Evolutionary conservation across 2,113 vertebrate species (phyloP), one percentile per base, ranked within the genome.

Genomic region (Nematolebias whitei): DNA sequence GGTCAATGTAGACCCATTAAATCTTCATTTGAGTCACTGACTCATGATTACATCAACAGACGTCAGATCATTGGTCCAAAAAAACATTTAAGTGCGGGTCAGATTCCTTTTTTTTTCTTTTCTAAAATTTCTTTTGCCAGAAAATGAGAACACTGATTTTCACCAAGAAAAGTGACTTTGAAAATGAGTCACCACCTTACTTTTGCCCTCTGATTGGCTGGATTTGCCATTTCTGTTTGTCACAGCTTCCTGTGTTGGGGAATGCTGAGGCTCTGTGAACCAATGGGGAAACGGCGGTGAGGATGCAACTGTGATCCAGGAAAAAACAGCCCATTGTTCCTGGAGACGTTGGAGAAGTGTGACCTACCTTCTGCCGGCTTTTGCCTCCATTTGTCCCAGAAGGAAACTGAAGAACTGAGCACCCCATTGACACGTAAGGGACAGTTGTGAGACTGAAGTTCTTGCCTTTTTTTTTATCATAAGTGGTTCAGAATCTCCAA

Each of bases 251-350:
- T 89, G 90, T 87, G 81, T 80, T 59, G 19, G 60, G 82, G 83
- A 82, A 88, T 79, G 76, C 69, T 69, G 70, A 63, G 61, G 67
- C n/a, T 38, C 20, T 43, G 59, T 1, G 45, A 61, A 74, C 87
- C 90, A 91, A 90, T 92, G 66, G 77, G 73, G 71, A 71, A 62
- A 51, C 68, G 60, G 68, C 5, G 23, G 19, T 70, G 72, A 87
- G 88, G 90, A 91, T 89, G 89, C 88, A 89, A 86, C 83, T 73
- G 88, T 91, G 87, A 90, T 89, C 85, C 88, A 90, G 90, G 91
- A 90, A 92, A 91, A 90, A 91, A 88, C 74, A 91, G 54, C 48
- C 86, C 85, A 91, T 92, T 92, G 90, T 92, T 91, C 69, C 83
- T 57, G 66, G 70, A 35, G 78, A 85, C 73, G 64, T 66, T 29